These are phyloP conservation scores for Leptopilina clavipes DNA, from an alignment of 1,140 invertebrate genomes.

Conservation along the genomic window DNA sequence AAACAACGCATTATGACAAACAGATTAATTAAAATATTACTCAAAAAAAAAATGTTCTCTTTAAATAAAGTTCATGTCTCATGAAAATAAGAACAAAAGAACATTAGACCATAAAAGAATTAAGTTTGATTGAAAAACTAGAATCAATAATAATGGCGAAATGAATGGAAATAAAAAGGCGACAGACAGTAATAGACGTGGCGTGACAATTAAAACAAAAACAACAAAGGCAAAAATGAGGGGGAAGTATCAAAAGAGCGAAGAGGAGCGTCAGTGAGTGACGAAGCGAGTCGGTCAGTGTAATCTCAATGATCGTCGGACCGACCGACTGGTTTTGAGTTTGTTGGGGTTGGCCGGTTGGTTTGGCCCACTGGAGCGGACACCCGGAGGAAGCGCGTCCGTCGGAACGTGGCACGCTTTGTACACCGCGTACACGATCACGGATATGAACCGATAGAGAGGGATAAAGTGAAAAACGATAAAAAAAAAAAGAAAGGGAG, in stretches of 20 bases:
- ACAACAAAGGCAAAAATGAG: conserved; percentile 20
- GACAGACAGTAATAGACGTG: no score
- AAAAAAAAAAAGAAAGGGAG: conserved; percentile 53
- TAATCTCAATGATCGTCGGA: conserved; percentile 67
- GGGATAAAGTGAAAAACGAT: conserved; percentile 44
- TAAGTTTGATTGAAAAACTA: no score
- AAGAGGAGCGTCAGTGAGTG: conserved; percentile 55
- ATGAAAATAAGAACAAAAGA: no score
- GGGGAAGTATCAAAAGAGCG: conserved; percentile 54
- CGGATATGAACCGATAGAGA: conserved; percentile 52
- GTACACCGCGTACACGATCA: conserved; percentile 54
- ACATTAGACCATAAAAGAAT: no score
- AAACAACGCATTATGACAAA: no score
- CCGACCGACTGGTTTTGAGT: conserved; percentile 56
- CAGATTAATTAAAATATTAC: no score
- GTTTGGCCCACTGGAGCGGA: conserved; percentile 75
- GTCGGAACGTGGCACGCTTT: conserved; percentile 74
- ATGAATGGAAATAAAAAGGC: conserved; percentile 11
- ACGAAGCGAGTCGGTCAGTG: conserved; percentile 61
- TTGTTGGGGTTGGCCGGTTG: conserved; percentile 69
- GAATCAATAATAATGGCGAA: not conserved
- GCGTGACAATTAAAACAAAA: conserved; percentile 60
- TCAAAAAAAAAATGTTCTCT: no score
- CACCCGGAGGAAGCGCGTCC: conserved; percentile 75
- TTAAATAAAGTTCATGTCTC: no score